Conservation (phyloP, 2,113 vertebrate species). For the Leuciscus idus region DNA sequence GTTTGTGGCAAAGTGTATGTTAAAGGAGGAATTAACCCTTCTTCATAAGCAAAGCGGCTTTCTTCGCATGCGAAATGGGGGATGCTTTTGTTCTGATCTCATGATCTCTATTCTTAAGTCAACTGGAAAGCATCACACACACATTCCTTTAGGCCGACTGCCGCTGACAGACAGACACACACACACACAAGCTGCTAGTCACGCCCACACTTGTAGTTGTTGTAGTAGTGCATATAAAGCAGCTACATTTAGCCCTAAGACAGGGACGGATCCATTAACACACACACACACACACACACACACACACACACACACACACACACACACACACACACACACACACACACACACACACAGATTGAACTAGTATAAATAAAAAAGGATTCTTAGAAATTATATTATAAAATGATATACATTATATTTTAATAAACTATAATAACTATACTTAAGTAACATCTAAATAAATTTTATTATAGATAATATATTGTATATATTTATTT, state of each 20-base stretch:
- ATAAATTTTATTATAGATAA: background rate
- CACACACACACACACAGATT: conserved; percentile 11
- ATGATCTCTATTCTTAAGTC: conserved; percentile 2
- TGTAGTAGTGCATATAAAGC: conserved; percentile 22
- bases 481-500: background rate
- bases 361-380: background rate
- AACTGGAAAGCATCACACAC: conserved; percentile 14
- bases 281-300: background rate
- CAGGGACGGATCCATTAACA: background rate
- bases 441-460: background rate
- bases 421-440: background rate
- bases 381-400: background rate
- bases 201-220: conserved; percentile 19
- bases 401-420: background rate
- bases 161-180: conserved; percentile 24
- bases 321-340: conserved; percentile 1
- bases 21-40: background rate
- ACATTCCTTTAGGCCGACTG: conserved; percentile 33
- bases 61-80: conserved; percentile 52
- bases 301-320: conserved; percentile 2
- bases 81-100: conserved; percentile 10
- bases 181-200: conserved; percentile 15
- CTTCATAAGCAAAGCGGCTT: conserved; percentile 33
- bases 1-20: background rate
- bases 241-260: conserved; percentile 13